These are phyloP conservation scores for Halichoeres trimaculatus DNA, from an alignment of 2,113 vertebrate genomes.

Conservation along the genomic window DNA sequence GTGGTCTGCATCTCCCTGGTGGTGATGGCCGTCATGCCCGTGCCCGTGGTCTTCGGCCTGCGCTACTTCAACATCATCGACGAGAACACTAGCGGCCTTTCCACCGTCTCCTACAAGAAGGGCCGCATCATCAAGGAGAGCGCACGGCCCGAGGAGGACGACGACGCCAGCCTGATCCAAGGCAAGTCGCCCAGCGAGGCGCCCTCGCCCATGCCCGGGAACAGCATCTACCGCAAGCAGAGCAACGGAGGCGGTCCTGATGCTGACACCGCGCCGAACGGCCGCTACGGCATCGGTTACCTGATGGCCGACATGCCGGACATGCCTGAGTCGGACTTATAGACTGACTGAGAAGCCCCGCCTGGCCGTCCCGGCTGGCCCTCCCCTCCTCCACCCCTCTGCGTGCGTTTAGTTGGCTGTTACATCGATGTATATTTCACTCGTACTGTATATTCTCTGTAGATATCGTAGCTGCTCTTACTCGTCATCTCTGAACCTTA, in stretches of 20 bases:
- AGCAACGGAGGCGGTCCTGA: conserved; percentile 76
- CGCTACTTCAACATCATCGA: conserved; percentile 90
- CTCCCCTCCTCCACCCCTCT: conserved; percentile 21
- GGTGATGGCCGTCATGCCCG: conserved; percentile 88
- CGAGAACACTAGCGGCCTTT: conserved; percentile 84
- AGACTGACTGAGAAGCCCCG: conserved; percentile 63
- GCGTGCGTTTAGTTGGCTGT: conserved; percentile 59
- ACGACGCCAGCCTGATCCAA: conserved; percentile 91
- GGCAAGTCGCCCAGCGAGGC: conserved; percentile 90
- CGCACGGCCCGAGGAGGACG: conserved; percentile 85
- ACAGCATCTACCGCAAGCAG: conserved; percentile 93
- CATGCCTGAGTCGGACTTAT: conserved; percentile 95
- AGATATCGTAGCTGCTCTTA: conserved; percentile 76
- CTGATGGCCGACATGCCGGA: conserved; percentile 94
- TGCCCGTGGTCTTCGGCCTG: conserved; percentile 89
- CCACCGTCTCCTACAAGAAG: conserved; percentile 93
- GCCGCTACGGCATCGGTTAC: conserved; percentile 95
- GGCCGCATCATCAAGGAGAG: conserved; percentile 92
- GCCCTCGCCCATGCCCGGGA: conserved; percentile 90
- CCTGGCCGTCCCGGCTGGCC: conserved; percentile 23
- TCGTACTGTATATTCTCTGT: conserved; percentile 75
- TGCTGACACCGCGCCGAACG: conserved; percentile 89
- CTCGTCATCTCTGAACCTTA: conserved; percentile 66
- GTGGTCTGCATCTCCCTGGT: conserved; percentile 90
- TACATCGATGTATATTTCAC: conserved; percentile 63